Evolutionary conservation across 2,113 vertebrate species (phyloP).

Genomic region (Siphamia tubifer): DNA sequence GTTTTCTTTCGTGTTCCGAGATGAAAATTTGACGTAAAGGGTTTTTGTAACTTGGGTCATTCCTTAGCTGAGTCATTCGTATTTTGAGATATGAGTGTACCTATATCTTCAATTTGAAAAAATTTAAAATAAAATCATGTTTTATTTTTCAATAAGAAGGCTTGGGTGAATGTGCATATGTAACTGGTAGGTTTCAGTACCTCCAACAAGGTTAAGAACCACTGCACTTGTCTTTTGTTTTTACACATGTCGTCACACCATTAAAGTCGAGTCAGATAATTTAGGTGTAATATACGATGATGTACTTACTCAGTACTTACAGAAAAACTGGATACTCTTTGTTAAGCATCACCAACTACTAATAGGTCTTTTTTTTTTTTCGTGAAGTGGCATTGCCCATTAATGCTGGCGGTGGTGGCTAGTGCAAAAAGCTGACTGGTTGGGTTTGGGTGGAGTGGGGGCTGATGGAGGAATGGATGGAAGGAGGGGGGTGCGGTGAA

Average conservation of each 20-base stretch:
- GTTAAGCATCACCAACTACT: constrained; percentile 1
- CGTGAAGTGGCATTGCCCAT: constrained; percentile 16
- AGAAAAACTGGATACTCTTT: not conserved
- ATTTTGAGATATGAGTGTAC: no score
- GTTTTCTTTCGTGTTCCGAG: no score
- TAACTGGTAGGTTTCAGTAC: no score
- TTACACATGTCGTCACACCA: not conserved
- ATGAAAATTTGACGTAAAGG: no score
- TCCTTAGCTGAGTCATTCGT: no score
- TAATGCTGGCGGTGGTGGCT: constrained; percentile 49
- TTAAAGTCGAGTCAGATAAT: not conserved
- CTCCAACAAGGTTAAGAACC: no score
- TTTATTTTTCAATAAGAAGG: no score
- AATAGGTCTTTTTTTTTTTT: constrained; percentile 8
- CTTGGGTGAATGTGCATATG: no score
- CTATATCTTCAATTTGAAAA: no score
- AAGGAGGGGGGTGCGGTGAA: constrained; percentile 27
- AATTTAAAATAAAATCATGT: no score
- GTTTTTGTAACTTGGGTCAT: no score
- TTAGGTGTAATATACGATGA: not conserved
- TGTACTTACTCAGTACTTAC: not conserved
- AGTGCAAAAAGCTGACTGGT: constrained; percentile 53
- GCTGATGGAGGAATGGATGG: constrained; percentile 50
- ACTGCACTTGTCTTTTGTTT: no score
- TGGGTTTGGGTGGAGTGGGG: constrained; percentile 46